Base-by-base conservation (phyloP, 2,888 invertebrate species). In the Hirtodrosophila histrioides region DNA sequence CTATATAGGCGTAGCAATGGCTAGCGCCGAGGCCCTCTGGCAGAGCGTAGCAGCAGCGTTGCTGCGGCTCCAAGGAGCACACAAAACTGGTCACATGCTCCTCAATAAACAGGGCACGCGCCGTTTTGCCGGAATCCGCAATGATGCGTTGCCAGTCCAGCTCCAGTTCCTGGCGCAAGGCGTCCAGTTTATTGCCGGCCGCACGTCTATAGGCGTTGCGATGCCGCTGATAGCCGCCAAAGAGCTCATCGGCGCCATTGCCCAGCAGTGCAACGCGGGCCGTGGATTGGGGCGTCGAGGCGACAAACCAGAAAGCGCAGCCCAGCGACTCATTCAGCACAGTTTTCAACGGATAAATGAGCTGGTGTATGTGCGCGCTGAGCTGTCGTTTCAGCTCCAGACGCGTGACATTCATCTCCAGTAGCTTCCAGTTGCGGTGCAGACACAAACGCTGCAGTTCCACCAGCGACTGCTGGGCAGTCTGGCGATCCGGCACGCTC, bases 261-360 rank as follows among this genome's bases (percentile, higher is more conserved):
- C 99, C 99, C 4, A 79, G 96, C 92, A 74, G 98, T 91, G 87
- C 82, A 0, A 85, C 82, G 41, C 87, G 82, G 3, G 87, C 67
- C 5, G 56, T 66, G 0, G 86, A 84, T 3, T 10, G 8, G 3
- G 60, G n/a, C 62, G 75, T 49, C 54, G 56, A 8, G 45, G 97
- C 95, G 24, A 98, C 99, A 93, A 99, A 99, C 98, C 99, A 99
- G 44, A 97, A 92, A 10, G 97, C 98, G 90, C 96, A 96, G 0
- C 99, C 99, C 50, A 99, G 93, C 88, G 98, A 98, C 91, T 99
- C 99, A 92, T 99, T 99, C 46, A 99, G 92, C 62, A 99, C 95
- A 1, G 97, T 97, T 75, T 94, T 93, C 54, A 96, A 93, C 0
- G 99, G 99, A 91, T 95, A 94, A 43, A 99, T 94, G 64, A 99